phyloP scores from a whole-genome alignment of 1,140 invertebrate species.

The Liolophura sinensis region DNA sequence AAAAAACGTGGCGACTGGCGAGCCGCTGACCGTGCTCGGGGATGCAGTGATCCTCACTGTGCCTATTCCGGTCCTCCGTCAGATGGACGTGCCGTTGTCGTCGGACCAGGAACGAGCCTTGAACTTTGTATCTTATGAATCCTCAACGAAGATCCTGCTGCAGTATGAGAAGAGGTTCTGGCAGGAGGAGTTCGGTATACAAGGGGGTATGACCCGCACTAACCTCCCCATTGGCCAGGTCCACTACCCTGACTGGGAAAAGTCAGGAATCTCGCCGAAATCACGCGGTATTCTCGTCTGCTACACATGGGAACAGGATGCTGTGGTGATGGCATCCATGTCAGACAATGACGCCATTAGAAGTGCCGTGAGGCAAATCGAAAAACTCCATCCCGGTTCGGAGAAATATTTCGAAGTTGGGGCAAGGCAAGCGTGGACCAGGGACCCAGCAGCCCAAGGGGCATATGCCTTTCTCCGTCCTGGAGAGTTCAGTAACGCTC shows the following conservation, averaged over 20 bases:
- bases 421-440: slow-evolving; percentile 21
- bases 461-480: slow-evolving; percentile 16
- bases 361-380: slow-evolving; percentile 19
- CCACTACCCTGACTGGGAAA: slow-evolving; percentile 16
- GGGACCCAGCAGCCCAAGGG: slow-evolving; percentile 17
- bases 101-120: slow-evolving; percentile 13
- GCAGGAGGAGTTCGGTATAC: slow-evolving; percentile 16
- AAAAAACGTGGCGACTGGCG: slow-evolving; percentile 10
- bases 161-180: slow-evolving; percentile 26
- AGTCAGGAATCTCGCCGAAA: slow-evolving; percentile 6
- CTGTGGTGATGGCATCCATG: slow-evolving; percentile 15
- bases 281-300: slow-evolving; percentile 15
- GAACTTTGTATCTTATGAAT: slow-evolving; percentile 9
- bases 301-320: slow-evolving; percentile 21
- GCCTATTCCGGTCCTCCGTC: slow-evolving; percentile 18
- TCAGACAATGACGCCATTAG: slow-evolving; percentile 12
- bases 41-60: slow-evolving; percentile 26
- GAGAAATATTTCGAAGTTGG: slow-evolving; percentile 21
- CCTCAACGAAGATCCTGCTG: slow-evolving; percentile 21
- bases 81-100: slow-evolving; percentile 12
- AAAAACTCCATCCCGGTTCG: slow-evolving; percentile 25
- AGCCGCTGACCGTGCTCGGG: neutral
- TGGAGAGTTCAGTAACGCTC: slow-evolving; percentile 9
- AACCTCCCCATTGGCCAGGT: slow-evolving; percentile 21
- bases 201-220: slow-evolving; percentile 23